Conservation (phyloP, 2,113 vertebrate species). For the Lepisosteus osseus region DNA sequence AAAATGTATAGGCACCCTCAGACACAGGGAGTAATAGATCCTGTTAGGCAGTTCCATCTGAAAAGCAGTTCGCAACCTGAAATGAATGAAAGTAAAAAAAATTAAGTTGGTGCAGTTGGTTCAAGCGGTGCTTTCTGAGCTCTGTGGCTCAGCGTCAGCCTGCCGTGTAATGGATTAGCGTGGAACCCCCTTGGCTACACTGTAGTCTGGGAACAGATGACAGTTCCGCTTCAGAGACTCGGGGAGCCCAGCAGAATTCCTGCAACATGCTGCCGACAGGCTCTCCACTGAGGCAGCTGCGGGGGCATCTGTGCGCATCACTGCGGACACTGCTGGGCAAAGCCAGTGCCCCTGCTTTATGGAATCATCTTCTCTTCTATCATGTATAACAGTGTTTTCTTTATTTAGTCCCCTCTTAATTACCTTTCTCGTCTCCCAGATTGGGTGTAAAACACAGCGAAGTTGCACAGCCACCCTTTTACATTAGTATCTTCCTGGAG, state of each 20-base stretch:
- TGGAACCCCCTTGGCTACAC: not conserved
- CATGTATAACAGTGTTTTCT: no score
- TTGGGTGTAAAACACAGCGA: not conserved
- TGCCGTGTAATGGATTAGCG: not conserved
- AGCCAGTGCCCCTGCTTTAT: not conserved
- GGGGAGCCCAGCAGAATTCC: not conserved
- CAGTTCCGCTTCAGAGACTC: not conserved
- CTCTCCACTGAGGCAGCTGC: not conserved
- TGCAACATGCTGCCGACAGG: not conserved
- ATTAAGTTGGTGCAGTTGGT: no score
- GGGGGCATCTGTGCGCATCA: not conserved
- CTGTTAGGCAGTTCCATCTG: no score
- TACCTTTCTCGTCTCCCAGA: not conserved
- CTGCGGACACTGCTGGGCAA: not conserved
- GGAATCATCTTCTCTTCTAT: not conserved
- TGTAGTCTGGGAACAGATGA: no score
- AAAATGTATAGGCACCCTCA: no score
- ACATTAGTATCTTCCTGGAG: not conserved
- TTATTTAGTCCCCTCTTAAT: not conserved
- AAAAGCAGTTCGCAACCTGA: no score
- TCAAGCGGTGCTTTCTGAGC: no score
- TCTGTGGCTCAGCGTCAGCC: not conserved
- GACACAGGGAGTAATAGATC: no score
- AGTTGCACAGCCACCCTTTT: not conserved
- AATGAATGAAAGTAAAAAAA: no score